Base-by-base conservation (phyloP, 2,113 vertebrate species). In the Cavia porcellus region DNA sequence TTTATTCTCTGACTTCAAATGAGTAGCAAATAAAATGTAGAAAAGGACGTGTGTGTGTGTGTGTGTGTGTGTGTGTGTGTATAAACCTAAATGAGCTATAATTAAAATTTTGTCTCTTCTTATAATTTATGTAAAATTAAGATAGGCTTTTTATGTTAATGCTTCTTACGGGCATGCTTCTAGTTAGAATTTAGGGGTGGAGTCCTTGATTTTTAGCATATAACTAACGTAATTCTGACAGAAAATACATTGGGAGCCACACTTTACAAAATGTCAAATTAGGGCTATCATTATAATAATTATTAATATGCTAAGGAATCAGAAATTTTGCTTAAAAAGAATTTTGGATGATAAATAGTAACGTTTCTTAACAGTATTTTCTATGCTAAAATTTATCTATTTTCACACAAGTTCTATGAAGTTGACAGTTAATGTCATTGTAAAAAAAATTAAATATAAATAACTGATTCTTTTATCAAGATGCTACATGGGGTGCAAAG, bases 361-460 rank as follows among this genome's bases (percentile, higher is more conserved):
- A 24, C 20, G 90, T 62, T 87, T 83, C 59, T 83, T 57, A 2
- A 50, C 47, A 68, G 10, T 28, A 9, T 24, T 81, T 85, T 86
- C 13, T 25, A 64, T 35, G 74, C 55, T 1, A 59, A 66, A 5
- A 92, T 66, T 19, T 3, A 79, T 57, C 22, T 38, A 66, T 70
- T 91, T 89, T 89, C 57, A 72, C 47, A 42, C 94, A 93, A 95
- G n/a, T 57, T 86, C 8, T 96, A 4, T 80, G 68, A 83, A 83
- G 10, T 25, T 90, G 70, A 90, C 72, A 79, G 80, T 62, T 45
- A 55, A 55, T 47, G 42, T 72, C 24, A 77, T 12, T 5, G 0
- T 96, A 2, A 61, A 38, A 38, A 68, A 80, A 72, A 72, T 72
- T 72, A 72, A 72, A 72, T 19, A 24, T 42, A 74, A 42, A n/a